Evolutionary conservation across 1,140 invertebrate species (phyloP), one percentile per base, ranked within the genome.

Genomic region (Drosophila erecta): DNA sequence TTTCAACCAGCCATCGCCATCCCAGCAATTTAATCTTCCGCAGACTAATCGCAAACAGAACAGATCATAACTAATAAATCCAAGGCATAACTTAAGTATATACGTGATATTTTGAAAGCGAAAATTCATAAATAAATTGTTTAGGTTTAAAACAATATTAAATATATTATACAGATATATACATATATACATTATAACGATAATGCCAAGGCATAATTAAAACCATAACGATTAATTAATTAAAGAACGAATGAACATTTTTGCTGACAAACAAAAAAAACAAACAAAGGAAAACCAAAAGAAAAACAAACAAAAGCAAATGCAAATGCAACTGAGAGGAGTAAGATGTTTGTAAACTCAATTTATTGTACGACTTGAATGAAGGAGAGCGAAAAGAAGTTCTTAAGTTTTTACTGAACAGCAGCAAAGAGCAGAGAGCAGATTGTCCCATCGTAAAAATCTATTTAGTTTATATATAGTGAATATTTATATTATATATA

Each of bases 1-100:
- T 50, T 76, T 47, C 22, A 40, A 57, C 57, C 50, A 73, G 44
- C 41, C 51, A 78, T 62, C 75, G 17, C 75, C 75, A 79, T 67
- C 76, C 75, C 75, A 79, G 76, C 76, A 79, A 72, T 79, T 58
- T 73, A 49, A 59, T 79, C 76, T 79, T 74, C 66, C 67, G 69
- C 59, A 78, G 69, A 79, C 55, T 79, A 46, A 66, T 55, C 55
- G 56, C 44, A 59, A 24, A 54, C 54, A 59, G 54, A 73, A 55
- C 37, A 71, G 50, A 69, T 62, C 72, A 76, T 76, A 71, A 81
- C 61, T 79, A 85, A 86, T 79, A 86, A 90, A 90, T 79, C 81
- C 86, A 90, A 90, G 86, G 85, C 86, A 90, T 90, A 90, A 90
- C 87, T 90, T 90, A 90, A 90, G 86, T 90, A 90, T 90, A 90